These are phyloP conservation scores for Ctenoplectra terminalis DNA, from an alignment of 1,140 invertebrate genomes.

Conservation along the genomic window DNA sequence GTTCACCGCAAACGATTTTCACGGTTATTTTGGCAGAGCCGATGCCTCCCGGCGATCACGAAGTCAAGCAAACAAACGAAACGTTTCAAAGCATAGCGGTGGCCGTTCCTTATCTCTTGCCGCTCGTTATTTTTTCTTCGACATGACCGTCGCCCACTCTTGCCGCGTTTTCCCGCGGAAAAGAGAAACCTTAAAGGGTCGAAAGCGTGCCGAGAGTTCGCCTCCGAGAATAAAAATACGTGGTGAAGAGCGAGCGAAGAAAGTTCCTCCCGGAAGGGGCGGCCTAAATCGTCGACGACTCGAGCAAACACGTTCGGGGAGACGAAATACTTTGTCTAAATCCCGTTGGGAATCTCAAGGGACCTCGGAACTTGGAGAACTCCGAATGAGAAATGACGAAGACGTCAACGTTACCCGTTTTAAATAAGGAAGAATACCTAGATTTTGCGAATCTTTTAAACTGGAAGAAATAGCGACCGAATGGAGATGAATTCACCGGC, in stretches of 20 bases:
- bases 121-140: conserved; percentile 32
- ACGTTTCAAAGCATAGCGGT: conserved; percentile 18
- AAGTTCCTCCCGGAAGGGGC: not conserved
- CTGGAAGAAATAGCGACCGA: no score
- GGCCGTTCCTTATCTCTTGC: not conserved
- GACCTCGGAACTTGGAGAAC: not conserved
- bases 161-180: no score
- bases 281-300: not conserved
- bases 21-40: conserved; percentile 13
- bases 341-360: not conserved
- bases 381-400: not conserved
- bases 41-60: conserved; percentile 14
- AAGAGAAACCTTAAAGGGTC: conserved; percentile 23
- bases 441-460: no score
- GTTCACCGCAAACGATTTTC: conserved; percentile 14
- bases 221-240: conserved; percentile 33
- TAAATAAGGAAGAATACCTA: not conserved
- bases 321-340: not conserved
- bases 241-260: conserved; percentile 28
- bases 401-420: not conserved
- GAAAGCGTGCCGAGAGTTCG: conserved; percentile 36
- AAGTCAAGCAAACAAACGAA: conserved; percentile 42
- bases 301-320: not conserved
- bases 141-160: no score
- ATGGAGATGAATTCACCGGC: no score